A percentile compares a stretch with the other conserved stretches of the same genome.
Conservation (phyloP, 2,113 vertebrate genomes). For the Gallinago media region DNA sequence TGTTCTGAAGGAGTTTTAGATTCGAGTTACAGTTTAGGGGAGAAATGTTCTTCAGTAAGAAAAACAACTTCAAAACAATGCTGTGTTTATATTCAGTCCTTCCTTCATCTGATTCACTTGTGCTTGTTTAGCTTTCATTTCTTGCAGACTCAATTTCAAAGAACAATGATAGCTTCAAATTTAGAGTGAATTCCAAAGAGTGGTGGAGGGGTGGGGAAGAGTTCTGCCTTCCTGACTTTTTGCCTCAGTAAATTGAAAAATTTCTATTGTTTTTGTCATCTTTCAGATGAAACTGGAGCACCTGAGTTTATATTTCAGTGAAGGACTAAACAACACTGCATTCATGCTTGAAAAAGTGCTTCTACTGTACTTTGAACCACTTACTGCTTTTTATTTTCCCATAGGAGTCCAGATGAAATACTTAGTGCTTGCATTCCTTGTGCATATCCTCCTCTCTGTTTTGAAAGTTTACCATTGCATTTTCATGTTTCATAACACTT, state of each 20-base stretch:
- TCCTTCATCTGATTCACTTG: background rate
- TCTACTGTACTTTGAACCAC: background rate
- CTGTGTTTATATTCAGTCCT: constrained; percentile 21
- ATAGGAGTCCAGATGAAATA: background rate
- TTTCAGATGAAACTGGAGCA: background rate
- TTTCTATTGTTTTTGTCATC: background rate
- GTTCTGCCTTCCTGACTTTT: background rate
- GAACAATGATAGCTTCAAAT: background rate
- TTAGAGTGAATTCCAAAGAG: background rate
- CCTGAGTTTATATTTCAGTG: background rate
- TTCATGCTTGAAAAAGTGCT: background rate
- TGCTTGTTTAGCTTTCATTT: background rate
- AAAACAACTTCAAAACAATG: constrained; percentile 12
- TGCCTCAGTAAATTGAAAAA: background rate
- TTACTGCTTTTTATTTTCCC: background rate
- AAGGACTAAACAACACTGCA: background rate
- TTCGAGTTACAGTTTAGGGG: background rate
- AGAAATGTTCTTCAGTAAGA: background rate
- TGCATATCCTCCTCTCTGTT: background rate
- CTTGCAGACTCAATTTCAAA: background rate
- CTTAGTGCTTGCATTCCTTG: background rate
- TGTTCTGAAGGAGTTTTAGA: background rate
- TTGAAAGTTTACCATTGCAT: background rate
- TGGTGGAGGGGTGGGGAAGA: background rate
- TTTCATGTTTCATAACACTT: background rate